A percentile compares a stretch with the other conserved stretches of the same genome.
These are phyloP conservation scores for Paralichthys olivaceus DNA, from an alignment of 2,113 vertebrate genomes.

Conservation along the genomic window DNA sequence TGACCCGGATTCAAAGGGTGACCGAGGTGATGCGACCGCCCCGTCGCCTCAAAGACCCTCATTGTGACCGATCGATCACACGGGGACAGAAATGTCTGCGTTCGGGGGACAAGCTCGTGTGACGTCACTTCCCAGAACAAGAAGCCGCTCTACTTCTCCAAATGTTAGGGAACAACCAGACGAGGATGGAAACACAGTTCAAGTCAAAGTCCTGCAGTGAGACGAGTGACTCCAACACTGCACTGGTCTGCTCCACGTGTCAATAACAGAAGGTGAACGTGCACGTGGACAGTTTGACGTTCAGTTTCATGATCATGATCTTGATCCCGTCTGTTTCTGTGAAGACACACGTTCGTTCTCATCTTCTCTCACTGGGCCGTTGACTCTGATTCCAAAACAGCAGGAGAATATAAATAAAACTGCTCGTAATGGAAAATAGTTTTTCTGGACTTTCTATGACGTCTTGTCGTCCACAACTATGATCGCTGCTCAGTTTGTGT, in stretches of 20 bases:
- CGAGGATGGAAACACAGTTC: not conserved
- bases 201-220: not conserved
- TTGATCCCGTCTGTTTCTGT: not conserved
- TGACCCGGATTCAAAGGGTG: conserved; percentile 19
- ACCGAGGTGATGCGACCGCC: not conserved
- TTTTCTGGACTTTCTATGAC: not conserved
- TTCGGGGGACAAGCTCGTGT: not conserved
- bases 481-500: not conserved
- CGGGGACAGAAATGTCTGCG: not conserved
- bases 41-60: not conserved
- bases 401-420: not conserved
- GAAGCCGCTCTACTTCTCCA: conserved; percentile 2
- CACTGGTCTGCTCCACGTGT: not conserved
- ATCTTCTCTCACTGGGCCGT: not conserved
- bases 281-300: too few relatives aligned
- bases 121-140: conserved; percentile 1
- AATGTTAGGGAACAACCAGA: not conserved
- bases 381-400: not conserved
- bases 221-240: not conserved
- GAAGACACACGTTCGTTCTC: not conserved
- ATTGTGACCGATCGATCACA: not conserved
- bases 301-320: too few relatives aligned
- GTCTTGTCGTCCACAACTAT: not conserved
- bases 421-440: not conserved
- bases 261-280: too few relatives aligned